Evolutionary conservation across 1,140 invertebrate species (phyloP).

Genomic region (Dreissena polymorpha): DNA sequence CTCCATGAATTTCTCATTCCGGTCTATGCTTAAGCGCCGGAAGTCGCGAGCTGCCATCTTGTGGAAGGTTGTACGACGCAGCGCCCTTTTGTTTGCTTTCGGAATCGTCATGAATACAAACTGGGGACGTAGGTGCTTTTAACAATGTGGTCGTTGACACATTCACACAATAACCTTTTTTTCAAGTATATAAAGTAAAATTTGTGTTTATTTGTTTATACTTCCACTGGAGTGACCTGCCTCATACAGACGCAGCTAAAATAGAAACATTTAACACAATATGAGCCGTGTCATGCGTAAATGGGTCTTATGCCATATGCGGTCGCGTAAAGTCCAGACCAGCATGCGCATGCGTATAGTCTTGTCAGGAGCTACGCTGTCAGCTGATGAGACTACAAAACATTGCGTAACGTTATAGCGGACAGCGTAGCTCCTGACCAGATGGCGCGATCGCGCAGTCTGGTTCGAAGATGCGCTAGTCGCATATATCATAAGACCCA

Average conservation of each 20-base stretch:
- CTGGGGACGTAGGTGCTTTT: constrained; percentile 71
- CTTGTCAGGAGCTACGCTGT: too few relatives aligned
- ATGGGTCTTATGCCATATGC: too few relatives aligned
- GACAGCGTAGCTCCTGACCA: too few relatives aligned
- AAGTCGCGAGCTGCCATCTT: constrained; percentile 82
- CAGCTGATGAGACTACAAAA: too few relatives aligned
- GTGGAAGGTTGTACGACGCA: constrained; percentile 82
- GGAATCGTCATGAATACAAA: constrained; percentile 82
- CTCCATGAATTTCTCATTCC: constrained; percentile 90
- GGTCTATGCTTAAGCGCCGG: constrained; percentile 86
- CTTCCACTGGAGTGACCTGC: background rate
- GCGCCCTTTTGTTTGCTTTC: constrained; percentile 86
- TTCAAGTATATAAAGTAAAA: background rate
- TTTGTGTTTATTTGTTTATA: background rate
- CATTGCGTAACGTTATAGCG: too few relatives aligned
- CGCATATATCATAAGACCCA: too few relatives aligned
- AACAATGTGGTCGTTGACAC: background rate
- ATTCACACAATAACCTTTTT: background rate
- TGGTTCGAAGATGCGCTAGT: too few relatives aligned
- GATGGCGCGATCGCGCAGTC: too few relatives aligned
- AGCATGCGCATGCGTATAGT: too few relatives aligned
- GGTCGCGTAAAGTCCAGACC: too few relatives aligned
- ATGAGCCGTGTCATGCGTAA: too few relatives aligned
- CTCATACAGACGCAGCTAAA: background rate
- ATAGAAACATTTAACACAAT: too few relatives aligned